These are phyloP conservation scores for Pyrrhosoma nymphula DNA, from an alignment of 2,888 invertebrate genomes.

Conservation along the genomic window DNA sequence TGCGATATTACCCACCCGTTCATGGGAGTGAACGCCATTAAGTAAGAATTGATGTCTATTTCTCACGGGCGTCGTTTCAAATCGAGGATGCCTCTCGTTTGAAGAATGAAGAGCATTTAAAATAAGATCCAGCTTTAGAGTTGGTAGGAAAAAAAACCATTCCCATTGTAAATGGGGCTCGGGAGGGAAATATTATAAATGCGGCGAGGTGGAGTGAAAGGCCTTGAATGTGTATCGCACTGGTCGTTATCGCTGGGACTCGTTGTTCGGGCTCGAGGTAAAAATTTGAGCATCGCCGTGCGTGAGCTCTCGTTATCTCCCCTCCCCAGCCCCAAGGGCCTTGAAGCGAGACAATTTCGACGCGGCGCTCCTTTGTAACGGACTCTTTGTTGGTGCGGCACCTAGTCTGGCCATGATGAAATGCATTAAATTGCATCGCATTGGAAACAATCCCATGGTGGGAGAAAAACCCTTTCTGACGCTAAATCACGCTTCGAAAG, in stretches of 20 bases:
- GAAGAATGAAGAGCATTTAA: not conserved
- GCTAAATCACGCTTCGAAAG: constrained; percentile 25
- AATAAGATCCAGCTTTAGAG: not conserved
- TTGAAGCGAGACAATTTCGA: not conserved
- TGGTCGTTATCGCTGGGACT: not conserved
- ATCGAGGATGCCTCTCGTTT: not conserved
- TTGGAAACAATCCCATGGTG: not conserved
- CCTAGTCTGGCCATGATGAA: not conserved
- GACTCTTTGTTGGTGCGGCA: not conserved
- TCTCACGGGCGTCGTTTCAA: not conserved
- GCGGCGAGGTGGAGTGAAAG: not conserved
- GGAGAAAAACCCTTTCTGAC: not conserved
- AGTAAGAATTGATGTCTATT: not conserved
- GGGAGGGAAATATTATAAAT: not conserved
- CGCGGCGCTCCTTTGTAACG: not conserved
- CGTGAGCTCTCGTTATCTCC: not conserved
- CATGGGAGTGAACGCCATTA: not conserved
- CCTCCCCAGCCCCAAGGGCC: too few species aligned
- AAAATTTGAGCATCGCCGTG: not conserved
- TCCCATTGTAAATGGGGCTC: not conserved
- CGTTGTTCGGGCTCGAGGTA: not conserved
- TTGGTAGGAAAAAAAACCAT: not conserved
- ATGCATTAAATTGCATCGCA: not conserved
- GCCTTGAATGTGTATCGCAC: not conserved
- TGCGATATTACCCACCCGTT: not conserved